phyloP scores from a whole-genome alignment of 2,113 vertebrate genomes.

The Atherinomorus stipes region DNA sequence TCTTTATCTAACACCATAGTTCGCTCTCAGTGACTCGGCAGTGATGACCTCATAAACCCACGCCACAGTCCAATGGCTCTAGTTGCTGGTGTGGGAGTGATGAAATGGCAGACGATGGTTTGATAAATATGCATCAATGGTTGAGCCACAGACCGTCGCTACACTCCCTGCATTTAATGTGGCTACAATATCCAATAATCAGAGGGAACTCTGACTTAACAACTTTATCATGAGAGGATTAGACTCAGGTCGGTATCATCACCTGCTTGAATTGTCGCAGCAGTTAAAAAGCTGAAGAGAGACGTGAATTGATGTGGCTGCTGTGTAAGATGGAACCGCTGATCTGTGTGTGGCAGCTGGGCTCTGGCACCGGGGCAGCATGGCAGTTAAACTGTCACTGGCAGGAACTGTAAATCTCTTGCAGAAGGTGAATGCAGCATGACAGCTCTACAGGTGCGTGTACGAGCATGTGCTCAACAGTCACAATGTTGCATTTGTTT shows the following conservation, averaged over 20 bases:
- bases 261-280: slow-evolving; percentile 30
- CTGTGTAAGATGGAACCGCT: slow-evolving; percentile 47
- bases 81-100: slow-evolving; percentile 45
- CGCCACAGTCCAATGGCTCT: slow-evolving; percentile 39
- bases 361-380: slow-evolving; percentile 53
- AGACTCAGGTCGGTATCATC: background rate
- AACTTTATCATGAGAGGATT: slow-evolving; percentile 1
- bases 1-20: slow-evolving; percentile 28
- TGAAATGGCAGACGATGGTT: slow-evolving; percentile 59
- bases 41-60: slow-evolving; percentile 67
- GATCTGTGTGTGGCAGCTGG: slow-evolving; percentile 73
- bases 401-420: slow-evolving; percentile 68
- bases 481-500: slow-evolving; percentile 5
- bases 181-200: slow-evolving; percentile 39
- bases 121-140: slow-evolving; percentile 62
- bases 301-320: slow-evolving; percentile 53
- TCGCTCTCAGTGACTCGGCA: slow-evolving; percentile 26
- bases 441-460: slow-evolving; percentile 69
- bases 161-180: slow-evolving; percentile 35
- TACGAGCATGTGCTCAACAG: slow-evolving; percentile 6
- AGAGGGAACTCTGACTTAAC: slow-evolving; percentile 30
- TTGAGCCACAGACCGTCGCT: slow-evolving; percentile 62
- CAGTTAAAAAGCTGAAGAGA: slow-evolving; percentile 26
- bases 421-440: slow-evolving; percentile 67
- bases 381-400: slow-evolving; percentile 80